phyloP scores from a whole-genome alignment of 1,140 invertebrate species.

The Drosophila erecta region DNA sequence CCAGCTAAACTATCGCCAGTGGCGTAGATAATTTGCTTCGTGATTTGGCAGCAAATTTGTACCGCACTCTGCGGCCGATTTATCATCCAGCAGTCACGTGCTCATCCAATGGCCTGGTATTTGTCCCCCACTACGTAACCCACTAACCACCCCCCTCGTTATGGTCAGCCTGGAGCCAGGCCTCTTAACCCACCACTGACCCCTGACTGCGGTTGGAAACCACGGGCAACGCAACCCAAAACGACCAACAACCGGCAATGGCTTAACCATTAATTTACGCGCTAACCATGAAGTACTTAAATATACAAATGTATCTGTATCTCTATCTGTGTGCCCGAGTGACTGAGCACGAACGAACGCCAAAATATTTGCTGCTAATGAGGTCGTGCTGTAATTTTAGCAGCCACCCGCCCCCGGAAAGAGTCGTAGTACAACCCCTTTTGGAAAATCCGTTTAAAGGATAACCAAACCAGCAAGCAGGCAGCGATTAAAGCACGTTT shows the following conservation, averaged over 20 bases:
- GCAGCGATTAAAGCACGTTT: slow-evolving; percentile 42
- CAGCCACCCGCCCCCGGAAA: not conserved
- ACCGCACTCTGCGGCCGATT: not conserved
- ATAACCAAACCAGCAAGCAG: not conserved
- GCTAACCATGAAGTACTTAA: slow-evolving; percentile 78
- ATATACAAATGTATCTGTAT: slow-evolving; percentile 62
- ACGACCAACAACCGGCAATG: slow-evolving; percentile 42
- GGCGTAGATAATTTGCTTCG: not conserved
- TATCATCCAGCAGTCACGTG: slow-evolving; percentile 3
- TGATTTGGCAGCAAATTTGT: not conserved
- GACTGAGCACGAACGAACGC: slow-evolving; percentile 45
- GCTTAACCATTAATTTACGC: slow-evolving; percentile 80
- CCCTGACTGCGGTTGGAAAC: slow-evolving; percentile 34
- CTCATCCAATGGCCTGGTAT: not conserved
- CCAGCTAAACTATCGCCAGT: slow-evolving; percentile 1
- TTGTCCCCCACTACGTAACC: not conserved
- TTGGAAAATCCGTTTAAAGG: slow-evolving; percentile 40
- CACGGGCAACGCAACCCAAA: slow-evolving; percentile 39
- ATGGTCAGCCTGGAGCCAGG: slow-evolving; percentile 16
- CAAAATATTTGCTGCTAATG: slow-evolving; percentile 76
- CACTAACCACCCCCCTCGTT: slow-evolving; percentile 16
- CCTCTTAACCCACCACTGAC: not conserved
- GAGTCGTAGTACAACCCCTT: slow-evolving; percentile 5
- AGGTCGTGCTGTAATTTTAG: slow-evolving; percentile 62
- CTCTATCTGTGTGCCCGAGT: slow-evolving; percentile 45